Percentiles rank a stretch among this genome's conserved stretches.
phyloP scores from a whole-genome alignment of 1,140 invertebrate species.

The Brachystomella parvula region DNA sequence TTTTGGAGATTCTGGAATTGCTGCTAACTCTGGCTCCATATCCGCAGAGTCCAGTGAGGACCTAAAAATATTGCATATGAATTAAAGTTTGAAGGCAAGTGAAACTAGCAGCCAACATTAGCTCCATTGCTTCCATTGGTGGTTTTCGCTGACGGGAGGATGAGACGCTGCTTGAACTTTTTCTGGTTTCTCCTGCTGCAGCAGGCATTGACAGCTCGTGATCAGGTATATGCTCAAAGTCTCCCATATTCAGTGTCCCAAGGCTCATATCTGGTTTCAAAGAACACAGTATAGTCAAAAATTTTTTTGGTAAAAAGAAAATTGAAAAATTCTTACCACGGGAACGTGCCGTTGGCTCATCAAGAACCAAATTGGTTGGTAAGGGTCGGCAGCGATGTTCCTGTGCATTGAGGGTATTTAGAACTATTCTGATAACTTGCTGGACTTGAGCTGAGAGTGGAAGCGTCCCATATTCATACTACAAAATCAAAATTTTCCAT shows the following conservation, averaged over 20 bases:
- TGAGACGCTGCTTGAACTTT: slow-evolving; percentile 27
- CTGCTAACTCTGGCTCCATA: slow-evolving; percentile 74
- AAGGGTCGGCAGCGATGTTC: slow-evolving; percentile 76
- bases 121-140: slow-evolving; percentile 6
- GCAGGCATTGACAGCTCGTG: slow-evolving; percentile 36
- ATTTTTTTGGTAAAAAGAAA: slow-evolving; percentile 6
- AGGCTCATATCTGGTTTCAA: slow-evolving; percentile 58
- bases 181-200: slow-evolving; percentile 13
- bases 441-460: slow-evolving; percentile 69
- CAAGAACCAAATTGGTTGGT: slow-evolving; percentile 65
- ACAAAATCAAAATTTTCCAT: slow-evolving; percentile 29
- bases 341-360: slow-evolving; percentile 56
- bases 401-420: slow-evolving; percentile 86
- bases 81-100: not conserved
- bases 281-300: not conserved
- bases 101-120: not conserved
- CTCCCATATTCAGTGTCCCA: slow-evolving; percentile 56
- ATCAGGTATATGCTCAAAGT: slow-evolving; percentile 36
- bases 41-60: slow-evolving; percentile 72
- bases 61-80: slow-evolving; percentile 41
- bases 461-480: slow-evolving; percentile 87
- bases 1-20: slow-evolving; percentile 77
- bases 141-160: not conserved
- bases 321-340: slow-evolving; percentile 51
- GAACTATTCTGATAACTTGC: slow-evolving; percentile 76